Evolutionary conservation across 1,140 invertebrate genomes (phyloP).

Genomic region (Tribolium castaneum): DNA sequence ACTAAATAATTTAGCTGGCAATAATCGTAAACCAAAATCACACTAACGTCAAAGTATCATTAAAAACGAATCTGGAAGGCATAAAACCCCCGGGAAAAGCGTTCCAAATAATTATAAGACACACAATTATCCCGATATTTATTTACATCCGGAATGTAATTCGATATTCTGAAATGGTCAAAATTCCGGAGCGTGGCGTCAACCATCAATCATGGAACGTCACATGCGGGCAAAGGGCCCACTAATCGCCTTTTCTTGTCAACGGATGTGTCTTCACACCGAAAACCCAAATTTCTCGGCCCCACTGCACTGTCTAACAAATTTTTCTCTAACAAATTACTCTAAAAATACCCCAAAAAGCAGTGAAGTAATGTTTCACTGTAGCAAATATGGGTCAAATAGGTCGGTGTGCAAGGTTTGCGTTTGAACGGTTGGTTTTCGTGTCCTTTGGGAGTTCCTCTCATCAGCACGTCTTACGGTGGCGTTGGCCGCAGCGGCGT

Average conservation of each 20-base stretch:
- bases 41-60: slow-evolving; percentile 52
- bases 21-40: slow-evolving; percentile 58
- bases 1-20: slow-evolving; percentile 54
- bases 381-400: too few species aligned
- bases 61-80: slow-evolving; percentile 58
- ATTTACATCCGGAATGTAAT: slow-evolving; percentile 40
- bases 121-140: slow-evolving; percentile 10
- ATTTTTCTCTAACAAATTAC: too few species aligned
- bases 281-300: not conserved
- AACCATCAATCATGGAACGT: slow-evolving; percentile 14
- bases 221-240: slow-evolving; percentile 14
- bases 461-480: too few species aligned
- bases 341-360: too few species aligned
- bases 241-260: slow-evolving; percentile 47
- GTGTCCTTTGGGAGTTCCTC: too few species aligned
- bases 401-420: too few species aligned
- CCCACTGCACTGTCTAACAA: too few species aligned
- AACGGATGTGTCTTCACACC: slow-evolving; percentile 42
- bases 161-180: slow-evolving; percentile 27
- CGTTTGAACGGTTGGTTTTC: too few species aligned
- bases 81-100: slow-evolving; percentile 49
- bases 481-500: not conserved
- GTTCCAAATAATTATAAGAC: slow-evolving; percentile 9
- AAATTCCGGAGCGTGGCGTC: slow-evolving; percentile 2
- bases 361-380: too few species aligned